These are phyloP conservation scores for Hydrotaea cyrtoneurina DNA, from an alignment of 2,888 invertebrate genomes.

Conservation along the genomic window DNA sequence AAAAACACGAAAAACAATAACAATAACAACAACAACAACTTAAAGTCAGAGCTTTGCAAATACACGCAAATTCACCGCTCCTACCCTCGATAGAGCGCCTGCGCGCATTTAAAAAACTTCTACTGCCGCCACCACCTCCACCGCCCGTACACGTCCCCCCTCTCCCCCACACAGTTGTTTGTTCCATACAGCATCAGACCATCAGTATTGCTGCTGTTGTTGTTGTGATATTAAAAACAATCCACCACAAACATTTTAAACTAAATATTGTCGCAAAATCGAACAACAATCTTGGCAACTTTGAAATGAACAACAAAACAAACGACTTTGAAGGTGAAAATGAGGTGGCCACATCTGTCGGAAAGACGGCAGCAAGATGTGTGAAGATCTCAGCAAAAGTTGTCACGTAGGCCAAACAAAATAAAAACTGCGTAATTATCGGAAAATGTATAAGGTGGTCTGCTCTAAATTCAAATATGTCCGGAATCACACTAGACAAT, in stretches of 20 bases:
- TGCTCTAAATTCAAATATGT: too few relatives aligned
- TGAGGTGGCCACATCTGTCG: background rate
- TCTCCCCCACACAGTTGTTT: too few relatives aligned
- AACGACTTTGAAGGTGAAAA: background rate
- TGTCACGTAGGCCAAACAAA: too few relatives aligned
- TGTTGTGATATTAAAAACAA: background rate
- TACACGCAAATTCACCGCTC: conserved; percentile 25
- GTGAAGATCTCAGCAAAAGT: too few relatives aligned
- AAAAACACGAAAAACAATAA: background rate
- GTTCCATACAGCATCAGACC: too few relatives aligned
- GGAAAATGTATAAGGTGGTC: too few relatives aligned
- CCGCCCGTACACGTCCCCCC: background rate
- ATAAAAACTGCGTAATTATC: too few relatives aligned
- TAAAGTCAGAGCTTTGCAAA: background rate
- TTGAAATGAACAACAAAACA: background rate
- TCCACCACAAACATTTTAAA: conserved; percentile 36
- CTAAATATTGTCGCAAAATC: conserved; percentile 57
- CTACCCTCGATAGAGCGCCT: too few relatives aligned
- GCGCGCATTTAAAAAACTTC: conserved; percentile 63
- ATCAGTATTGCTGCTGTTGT: background rate
- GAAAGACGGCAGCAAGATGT: too few relatives aligned
- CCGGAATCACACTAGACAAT: too few relatives aligned
- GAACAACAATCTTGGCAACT: background rate
- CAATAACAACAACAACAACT: background rate
- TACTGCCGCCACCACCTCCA: conserved; percentile 38